Base-by-base conservation (phyloP, 2,888 invertebrate species). In the Ernsta delagoae region DNA sequence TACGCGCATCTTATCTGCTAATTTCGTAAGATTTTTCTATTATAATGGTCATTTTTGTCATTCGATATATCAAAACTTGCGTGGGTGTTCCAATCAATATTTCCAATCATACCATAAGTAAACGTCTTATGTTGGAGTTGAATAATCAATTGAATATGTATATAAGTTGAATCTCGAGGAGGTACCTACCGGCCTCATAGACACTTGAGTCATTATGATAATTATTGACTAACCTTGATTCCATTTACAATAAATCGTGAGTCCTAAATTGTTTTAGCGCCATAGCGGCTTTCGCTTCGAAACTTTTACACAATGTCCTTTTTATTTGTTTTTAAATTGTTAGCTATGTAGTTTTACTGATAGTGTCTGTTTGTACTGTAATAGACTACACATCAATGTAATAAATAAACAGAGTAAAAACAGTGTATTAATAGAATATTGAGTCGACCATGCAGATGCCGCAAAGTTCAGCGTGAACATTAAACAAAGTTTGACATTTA, bases 401-500 rank as follows among this genome's bases (percentile, higher is more conserved):
- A 16, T 41, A 48, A 53, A 43, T 39, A 59, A 48, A 53, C 7
- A 45, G 56, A 69, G 41, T 69, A 62, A 45, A 62, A 69, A 63
- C 41, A 53, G 59, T 43, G 59, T 50, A 60, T 54, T 53, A 59
- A 54, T 61, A 61, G 53, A 53, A 74, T 69, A 73, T 75, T 71
- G 70, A 65, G 69, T 71, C 69, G 50, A 67, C 48, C 69, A 39
- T 9, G 57, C 68, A 12, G 36, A 59, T 63, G 70, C 64, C 59
- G 61, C 65, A 73, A 72, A 73, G 72, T 73, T 71, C 71, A 73
- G 48, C 41, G 66, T 34, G 59, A 61, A 70, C 65, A 72, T 78
- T 78, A 78, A 76, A 77, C 73, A 75, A 75, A 78, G 75, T 79
- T 82, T 87, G 92, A 87, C 90, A 90, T 90, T 92, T 89, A 83